phyloP scores from a whole-genome alignment of 2,797 vertebrate genomes.

The Galaxias olidus region DNA sequence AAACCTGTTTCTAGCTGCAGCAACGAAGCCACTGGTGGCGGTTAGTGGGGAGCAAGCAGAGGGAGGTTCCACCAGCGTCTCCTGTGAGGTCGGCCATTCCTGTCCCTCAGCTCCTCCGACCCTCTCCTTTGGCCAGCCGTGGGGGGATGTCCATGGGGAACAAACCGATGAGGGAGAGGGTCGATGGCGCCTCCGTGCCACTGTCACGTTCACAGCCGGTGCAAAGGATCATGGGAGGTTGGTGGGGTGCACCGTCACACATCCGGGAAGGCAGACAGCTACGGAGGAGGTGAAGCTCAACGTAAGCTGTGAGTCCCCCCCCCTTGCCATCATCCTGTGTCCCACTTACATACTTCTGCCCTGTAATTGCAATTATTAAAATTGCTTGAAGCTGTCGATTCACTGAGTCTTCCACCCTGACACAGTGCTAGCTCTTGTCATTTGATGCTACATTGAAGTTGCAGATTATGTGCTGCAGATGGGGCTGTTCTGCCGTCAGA shows the following conservation, averaged over 20 bases:
- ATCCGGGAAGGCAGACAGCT: conserved; percentile 1
- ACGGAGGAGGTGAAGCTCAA: conserved; percentile 9
- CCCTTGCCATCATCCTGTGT: background rate
- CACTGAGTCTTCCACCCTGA: too few species aligned
- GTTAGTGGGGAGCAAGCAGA: conserved; percentile 4
- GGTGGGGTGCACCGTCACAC: conserved; percentile 14
- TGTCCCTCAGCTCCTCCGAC: conserved; percentile 20
- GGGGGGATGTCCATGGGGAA: background rate
- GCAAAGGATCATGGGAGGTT: conserved; percentile 9
- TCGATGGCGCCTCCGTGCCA: background rate
- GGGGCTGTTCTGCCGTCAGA: conserved; percentile 24
- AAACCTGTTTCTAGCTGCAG: background rate
- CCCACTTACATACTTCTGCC: background rate
- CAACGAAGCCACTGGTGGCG: background rate
- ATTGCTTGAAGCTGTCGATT: too few species aligned
- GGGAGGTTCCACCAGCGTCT: conserved; percentile 2
- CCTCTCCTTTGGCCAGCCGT: conserved; percentile 9
- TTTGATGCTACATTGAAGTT: background rate
- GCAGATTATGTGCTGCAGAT: conserved; percentile 36
- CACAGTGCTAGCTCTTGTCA: too few species aligned
- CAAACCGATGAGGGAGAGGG: conserved; percentile 7
- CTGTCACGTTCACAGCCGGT: conserved; percentile 3
- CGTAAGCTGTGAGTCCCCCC: conserved; percentile 21
- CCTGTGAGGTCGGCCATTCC: conserved; percentile 18
- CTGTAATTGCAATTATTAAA: background rate